phyloP scores from a whole-genome alignment of 2,797 vertebrate genomes.

The Novumbra hubbsi region DNA sequence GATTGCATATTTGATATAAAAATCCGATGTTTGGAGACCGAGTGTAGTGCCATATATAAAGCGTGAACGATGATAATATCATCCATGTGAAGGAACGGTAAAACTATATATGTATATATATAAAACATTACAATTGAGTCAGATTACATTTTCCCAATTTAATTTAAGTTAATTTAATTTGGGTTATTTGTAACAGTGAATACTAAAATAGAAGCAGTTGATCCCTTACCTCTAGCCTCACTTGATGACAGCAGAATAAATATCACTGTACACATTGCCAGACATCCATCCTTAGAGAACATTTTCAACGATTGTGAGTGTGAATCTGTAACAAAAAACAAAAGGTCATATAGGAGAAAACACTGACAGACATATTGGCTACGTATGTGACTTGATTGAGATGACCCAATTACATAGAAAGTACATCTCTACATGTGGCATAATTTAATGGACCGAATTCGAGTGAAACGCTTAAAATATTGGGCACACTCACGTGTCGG shows the following conservation, averaged over 20 bases:
- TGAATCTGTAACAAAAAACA: background rate
- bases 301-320: conserved; percentile 23
- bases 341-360: background rate
- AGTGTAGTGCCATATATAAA: background rate
- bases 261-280: conserved; percentile 31
- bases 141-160: background rate
- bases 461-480: background rate
- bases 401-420: background rate
- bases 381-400: background rate
- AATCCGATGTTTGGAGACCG: background rate
- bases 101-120: too few species aligned
- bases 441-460: background rate
- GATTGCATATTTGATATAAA: too few species aligned
- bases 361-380: background rate
- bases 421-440: background rate
- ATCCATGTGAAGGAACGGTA: background rate
- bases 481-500: conserved; percentile 6
- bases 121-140: too few species aligned
- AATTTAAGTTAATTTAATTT: background rate
- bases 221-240: conserved; percentile 53
- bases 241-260: conserved; percentile 41
- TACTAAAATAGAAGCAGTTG: conserved; percentile 2
- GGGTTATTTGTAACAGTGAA: background rate
- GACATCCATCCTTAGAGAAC: conserved; percentile 22
- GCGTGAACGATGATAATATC: background rate